Evolutionary conservation across 2,113 vertebrate genomes (phyloP), one percentile per base, ranked within the genome.

Genomic region (Tupaia chinensis): DNA sequence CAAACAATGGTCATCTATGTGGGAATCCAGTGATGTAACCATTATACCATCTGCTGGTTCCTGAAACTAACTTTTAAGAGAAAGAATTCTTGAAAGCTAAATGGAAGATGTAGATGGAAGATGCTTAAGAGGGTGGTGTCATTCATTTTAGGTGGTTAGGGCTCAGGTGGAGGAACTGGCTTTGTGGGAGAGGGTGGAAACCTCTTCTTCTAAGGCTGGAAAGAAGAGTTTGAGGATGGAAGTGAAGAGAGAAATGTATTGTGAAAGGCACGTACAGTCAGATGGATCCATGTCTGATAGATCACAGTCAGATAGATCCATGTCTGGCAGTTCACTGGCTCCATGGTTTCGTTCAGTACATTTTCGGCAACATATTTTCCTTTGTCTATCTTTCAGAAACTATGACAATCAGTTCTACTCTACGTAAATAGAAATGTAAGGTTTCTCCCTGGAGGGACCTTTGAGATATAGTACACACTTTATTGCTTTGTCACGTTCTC

Each of bases 341-440:
- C 23, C 22, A 1, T 17, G 70, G 87, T 81, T 32, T 54, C 77
- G 60, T 53, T 77, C 4, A 32, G 14, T 63, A 5, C 1, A 12
- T 69, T 95, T 60, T 93, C 23, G 91, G 34, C n/a, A 74, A 9
- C 1, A 0, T 17, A 5, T 44, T 34, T 77, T 68, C 20, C 9
- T 70, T 78, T 23, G 25, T 69, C 32, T 4, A 0, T 58, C 60
- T 83, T 89, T 73, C 58, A 65, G 27, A 89, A 63, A 77, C 63
- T 5, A 22, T 9, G 77, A 61, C 80, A 85, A 53, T 4, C 63
- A 73, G 15, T 87, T 82, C 25, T 81, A 9, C 9, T 12, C 69
- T 65, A 32, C 85, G 58, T 63, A 92, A 93, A 88, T 74, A 78
- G 73, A 95, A 81, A 81, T 86, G 25, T 29, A 88, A 89, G 85